phyloP scores from a whole-genome alignment of 2,888 invertebrate genomes.

The Pristionchus japonicus region DNA sequence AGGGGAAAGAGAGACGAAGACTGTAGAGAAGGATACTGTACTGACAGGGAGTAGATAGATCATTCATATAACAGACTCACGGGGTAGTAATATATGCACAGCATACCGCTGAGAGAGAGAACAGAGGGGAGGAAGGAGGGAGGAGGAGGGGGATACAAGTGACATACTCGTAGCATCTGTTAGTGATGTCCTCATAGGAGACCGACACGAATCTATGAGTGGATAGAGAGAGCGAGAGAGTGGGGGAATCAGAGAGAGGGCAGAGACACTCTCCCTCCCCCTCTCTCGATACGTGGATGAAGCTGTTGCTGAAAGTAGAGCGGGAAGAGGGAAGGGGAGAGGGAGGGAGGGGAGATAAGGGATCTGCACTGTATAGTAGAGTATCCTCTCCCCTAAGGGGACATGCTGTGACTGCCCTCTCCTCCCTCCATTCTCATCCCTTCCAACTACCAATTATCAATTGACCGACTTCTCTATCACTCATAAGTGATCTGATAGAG shows the following conservation, averaged over 20 bases:
- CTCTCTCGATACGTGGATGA: not conserved
- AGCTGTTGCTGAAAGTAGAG: conserved; percentile 37
- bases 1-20: not conserved
- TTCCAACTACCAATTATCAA: conserved; percentile 40
- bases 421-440: not conserved
- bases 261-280: not conserved
- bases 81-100: conserved; percentile 27
- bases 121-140: not conserved
- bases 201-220: not conserved
- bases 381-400: not conserved
- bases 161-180: conserved; percentile 16
- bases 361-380: conserved; percentile 22
- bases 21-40: not conserved
- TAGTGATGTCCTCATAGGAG: conserved; percentile 22
- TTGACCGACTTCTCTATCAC: conserved; percentile 46
- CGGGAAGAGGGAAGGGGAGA: not conserved
- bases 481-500: conserved; percentile 21
- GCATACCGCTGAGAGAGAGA: conserved; percentile 34
- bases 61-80: conserved; percentile 21
- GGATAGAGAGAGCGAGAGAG: conserved; percentile 21
- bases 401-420: conserved; percentile 10
- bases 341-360: conserved; percentile 1
- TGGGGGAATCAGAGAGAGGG: not conserved
- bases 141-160: not conserved
- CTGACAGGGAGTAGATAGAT: not conserved